phyloP scores from a whole-genome alignment of 2,888 invertebrate species.

The Cryptosula pallasiana region DNA sequence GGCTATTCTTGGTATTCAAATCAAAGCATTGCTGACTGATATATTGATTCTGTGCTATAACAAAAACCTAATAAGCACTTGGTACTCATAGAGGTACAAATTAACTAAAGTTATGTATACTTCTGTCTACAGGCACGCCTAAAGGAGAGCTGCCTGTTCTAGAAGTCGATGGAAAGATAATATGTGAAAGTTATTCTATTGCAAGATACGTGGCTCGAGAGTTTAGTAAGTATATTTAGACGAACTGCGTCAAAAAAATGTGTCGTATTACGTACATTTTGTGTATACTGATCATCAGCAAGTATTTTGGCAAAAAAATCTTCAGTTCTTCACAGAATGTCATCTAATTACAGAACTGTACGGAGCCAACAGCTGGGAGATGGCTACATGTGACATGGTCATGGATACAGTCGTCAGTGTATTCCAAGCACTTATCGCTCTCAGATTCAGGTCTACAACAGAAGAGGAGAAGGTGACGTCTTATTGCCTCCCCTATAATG shows the following conservation, averaged over 20 bases:
- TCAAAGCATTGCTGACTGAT: too few species aligned
- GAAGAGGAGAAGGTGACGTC: constrained; percentile 13
- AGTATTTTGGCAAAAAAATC: too few species aligned
- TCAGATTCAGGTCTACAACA: neutral
- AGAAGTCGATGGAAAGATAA: constrained; percentile 19
- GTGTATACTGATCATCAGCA: too few species aligned
- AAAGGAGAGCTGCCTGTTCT: constrained; percentile 19
- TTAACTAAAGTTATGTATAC: neutral
- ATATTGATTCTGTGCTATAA: too few species aligned
- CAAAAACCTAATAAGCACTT: too few species aligned
- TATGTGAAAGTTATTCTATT: constrained; percentile 16
- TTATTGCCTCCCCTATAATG: too few species aligned
- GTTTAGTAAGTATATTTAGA: constrained; percentile 12
- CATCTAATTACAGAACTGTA: neutral
- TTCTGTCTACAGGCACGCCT: neutral
- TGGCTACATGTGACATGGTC: neutral
- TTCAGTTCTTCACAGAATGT: too few species aligned
- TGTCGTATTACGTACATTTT: too few species aligned
- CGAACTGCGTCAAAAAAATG: too few species aligned
- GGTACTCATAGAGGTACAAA: too few species aligned
- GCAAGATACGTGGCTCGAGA: constrained; percentile 21
- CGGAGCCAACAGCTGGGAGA: neutral
- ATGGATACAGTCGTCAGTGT: neutral
- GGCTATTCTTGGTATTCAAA: too few species aligned
- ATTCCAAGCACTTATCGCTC: neutral